phyloP scores from a whole-genome alignment of 1,140 invertebrate genomes.

The Drosophila tropicalis region DNA sequence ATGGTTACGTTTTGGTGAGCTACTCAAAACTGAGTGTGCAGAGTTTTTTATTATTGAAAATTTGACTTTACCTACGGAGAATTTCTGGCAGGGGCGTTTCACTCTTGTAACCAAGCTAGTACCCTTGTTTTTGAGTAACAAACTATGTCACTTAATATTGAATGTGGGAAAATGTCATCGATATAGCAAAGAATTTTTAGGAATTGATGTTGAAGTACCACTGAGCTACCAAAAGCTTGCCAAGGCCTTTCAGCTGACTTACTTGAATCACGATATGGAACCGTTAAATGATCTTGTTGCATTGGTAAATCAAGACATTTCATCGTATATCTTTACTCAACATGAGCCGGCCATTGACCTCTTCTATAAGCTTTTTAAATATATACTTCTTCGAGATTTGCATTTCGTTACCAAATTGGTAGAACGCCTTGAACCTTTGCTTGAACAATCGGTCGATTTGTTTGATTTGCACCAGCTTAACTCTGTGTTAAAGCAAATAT shows the following conservation, averaged over 20 bases:
- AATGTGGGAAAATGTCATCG: slow-evolving; percentile 24
- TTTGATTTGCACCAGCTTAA: slow-evolving; percentile 28
- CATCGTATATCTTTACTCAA: background rate
- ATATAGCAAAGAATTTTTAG: slow-evolving; percentile 16
- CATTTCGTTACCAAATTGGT: slow-evolving; percentile 39
- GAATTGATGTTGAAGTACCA: background rate
- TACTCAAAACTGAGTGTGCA: background rate
- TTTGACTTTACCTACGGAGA: background rate
- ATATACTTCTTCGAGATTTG: slow-evolving; percentile 41
- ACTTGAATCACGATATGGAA: slow-evolving; percentile 16
- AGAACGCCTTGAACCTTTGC: slow-evolving; percentile 26
- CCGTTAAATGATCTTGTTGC: slow-evolving; percentile 12
- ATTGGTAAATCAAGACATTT: slow-evolving; percentile 23
- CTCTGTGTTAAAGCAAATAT: slow-evolving; percentile 24
- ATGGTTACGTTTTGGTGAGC: slow-evolving; percentile 38
- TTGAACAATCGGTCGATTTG: slow-evolving; percentile 24
- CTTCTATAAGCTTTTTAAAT: slow-evolving; percentile 42
- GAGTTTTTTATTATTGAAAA: slow-evolving; percentile 37
- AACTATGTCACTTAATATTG: slow-evolving; percentile 19
- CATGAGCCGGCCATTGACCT: slow-evolving; percentile 22
- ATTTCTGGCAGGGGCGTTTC: slow-evolving; percentile 40
- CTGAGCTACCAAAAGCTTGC: background rate
- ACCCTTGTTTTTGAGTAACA: slow-evolving; percentile 17
- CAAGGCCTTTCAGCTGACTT: background rate
- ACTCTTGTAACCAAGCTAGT: background rate